A percentile compares a stretch with the other conserved stretches of the same genome.
These are phyloP conservation scores for Dolichoris vasculosae DNA, from an alignment of 1,140 invertebrate species.

Conservation along the genomic window DNA sequence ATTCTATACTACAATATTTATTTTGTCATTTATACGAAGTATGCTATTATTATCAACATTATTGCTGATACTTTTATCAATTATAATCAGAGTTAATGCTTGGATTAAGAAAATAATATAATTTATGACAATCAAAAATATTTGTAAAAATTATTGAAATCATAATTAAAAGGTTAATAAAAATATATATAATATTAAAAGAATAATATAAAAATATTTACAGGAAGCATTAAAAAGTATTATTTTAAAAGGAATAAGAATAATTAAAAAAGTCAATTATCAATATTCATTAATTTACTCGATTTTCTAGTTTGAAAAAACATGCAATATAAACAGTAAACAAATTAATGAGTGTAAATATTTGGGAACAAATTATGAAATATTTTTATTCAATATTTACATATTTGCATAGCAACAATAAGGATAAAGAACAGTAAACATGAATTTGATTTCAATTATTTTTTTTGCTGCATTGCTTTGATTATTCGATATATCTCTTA, in stretches of 20 bases:
- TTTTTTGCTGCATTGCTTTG: conserved; percentile 28
- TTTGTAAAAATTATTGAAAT: conserved; percentile 59
- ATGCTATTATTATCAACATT: conserved; percentile 62
- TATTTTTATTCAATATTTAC: conserved; percentile 75
- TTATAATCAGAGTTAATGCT: conserved; percentile 69
- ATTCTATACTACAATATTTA: conserved; percentile 56
- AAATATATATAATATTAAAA: conserved; percentile 66
- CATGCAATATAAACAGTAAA: conserved; percentile 68
- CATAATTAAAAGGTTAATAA: conserved; percentile 68
- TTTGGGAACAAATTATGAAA: conserved; percentile 75
- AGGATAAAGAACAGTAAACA: conserved; percentile 72
- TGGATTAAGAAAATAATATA: conserved; percentile 72
- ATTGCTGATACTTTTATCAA: conserved; percentile 57
- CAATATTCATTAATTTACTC: conserved; percentile 12
- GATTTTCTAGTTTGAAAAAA: conserved; percentile 59
- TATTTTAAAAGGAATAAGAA: conserved; percentile 54
- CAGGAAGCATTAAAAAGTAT: conserved; percentile 44
- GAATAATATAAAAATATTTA: conserved; percentile 49
- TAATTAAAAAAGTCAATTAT: conserved; percentile 59
- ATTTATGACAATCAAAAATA: conserved; percentile 67
- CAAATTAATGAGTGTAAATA: conserved; percentile 73
- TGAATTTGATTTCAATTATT: conserved; percentile 46
- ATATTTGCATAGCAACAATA: conserved; percentile 75
- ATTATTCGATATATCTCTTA: conserved; percentile 33
- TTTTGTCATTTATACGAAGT: conserved; percentile 49